These are phyloP conservation scores for Stercorarius parasiticus DNA, from an alignment of 2,113 vertebrate genomes.

Conservation along the genomic window DNA sequence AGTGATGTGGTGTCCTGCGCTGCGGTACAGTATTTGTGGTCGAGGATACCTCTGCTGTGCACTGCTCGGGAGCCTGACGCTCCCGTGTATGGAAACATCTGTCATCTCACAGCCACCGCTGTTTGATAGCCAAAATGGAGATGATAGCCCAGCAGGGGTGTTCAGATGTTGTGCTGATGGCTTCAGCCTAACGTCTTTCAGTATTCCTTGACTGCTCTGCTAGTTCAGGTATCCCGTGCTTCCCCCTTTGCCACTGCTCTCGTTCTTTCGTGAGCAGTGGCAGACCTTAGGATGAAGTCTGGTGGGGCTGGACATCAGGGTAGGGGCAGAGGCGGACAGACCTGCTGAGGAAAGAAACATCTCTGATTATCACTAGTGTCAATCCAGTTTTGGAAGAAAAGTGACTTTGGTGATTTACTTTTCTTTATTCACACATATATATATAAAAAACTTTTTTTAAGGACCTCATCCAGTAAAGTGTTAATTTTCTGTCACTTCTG, in stretches of 20 bases:
- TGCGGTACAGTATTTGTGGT: not conserved
- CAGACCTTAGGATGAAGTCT: not conserved
- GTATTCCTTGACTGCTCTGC: not conserved
- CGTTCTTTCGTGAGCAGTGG: not conserved
- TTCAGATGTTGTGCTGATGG: not conserved
- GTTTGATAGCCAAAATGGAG: not conserved
- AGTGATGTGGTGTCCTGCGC: not conserved
- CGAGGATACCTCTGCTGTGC: not conserved
- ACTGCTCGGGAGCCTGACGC: not conserved
- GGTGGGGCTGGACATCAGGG: not conserved
- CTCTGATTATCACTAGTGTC: not conserved
- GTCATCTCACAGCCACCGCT: not conserved
- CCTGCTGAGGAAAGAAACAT: not conserved
- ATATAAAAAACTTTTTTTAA: not conserved
- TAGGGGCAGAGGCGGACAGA: not conserved
- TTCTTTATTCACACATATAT: not conserved
- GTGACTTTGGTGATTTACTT: not conserved
- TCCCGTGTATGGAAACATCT: not conserved
- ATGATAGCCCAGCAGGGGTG: not conserved
- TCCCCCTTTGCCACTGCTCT: fast-evolving
- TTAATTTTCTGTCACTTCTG: not conserved
- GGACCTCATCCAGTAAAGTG: not conserved
- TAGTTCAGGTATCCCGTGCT: not conserved
- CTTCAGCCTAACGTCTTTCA: not conserved
- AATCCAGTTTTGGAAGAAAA: not conserved